Base-by-base conservation (phyloP, 2,797 vertebrate species). In the Mergus octosetaceus region DNA sequence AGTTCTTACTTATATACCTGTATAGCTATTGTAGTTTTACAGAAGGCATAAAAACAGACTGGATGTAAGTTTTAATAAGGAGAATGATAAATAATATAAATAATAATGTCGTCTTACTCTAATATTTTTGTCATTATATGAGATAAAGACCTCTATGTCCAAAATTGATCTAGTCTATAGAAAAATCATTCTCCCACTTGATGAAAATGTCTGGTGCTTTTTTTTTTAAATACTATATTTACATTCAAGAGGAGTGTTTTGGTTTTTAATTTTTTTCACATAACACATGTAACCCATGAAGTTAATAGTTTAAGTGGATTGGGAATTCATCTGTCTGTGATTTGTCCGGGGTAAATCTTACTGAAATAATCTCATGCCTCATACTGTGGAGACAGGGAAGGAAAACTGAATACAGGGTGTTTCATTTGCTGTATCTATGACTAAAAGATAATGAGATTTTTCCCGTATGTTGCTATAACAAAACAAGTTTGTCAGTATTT, bases 241-340 rank as follows among this genome's bases (percentile, higher is more conserved):
- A 43, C 49, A 24, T 75, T 47, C 36, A 74, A 41, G 47, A 91
- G 19, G 18, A 5, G 11, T 38, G 18, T 5, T 89, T 78, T 69
- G 11, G 32, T 83, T 79, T 9, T 19, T 43, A 3, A 5, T 1
- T 77, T 73, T 86, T 74, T 85, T 65, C 41, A 62, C 12, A 2
- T 61, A 66, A 54, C 19, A 30, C 9, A 4, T 34, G 25, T 74
- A 87, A 91, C 89, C 61, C 58, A 9, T 5, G 0, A 47, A 90
- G 30, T 76, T 92, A 95, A 80, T 65, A 58, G n/a, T 91, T 92
- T 91, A 85, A 94, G 49, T 91, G 87, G 82, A 83, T 91, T 91
- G 73, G 57, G 66, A 87, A 51, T n/a, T 71, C 15, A 56, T 92
- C 53, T 87, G 19, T 64, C 68, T 76, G 74, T 62, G 34, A 60